Conservation (phyloP, 2,113 vertebrate species). For the Andinoacara biseriatus region DNA sequence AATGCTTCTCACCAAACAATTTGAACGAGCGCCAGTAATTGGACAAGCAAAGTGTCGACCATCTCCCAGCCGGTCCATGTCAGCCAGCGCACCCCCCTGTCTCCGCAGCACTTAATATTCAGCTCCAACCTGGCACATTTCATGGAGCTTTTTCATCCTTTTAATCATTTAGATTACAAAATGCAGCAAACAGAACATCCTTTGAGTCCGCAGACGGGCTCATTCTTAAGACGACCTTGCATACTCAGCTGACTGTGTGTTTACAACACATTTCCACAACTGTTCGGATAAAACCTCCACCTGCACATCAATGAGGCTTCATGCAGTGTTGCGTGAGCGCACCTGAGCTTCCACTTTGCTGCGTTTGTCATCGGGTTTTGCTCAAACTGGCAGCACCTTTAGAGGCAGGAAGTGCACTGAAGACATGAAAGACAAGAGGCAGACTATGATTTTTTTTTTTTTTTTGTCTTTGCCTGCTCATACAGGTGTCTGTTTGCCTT, state of each 20-base stretch:
- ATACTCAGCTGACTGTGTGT: not conserved
- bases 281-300: slow-evolving; percentile 12
- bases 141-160: slow-evolving; percentile 70
- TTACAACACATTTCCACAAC: slow-evolving; percentile 1
- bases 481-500: slow-evolving; percentile 33
- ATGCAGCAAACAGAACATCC: slow-evolving; percentile 61
- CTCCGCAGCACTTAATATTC: slow-evolving; percentile 65
- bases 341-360: slow-evolving; percentile 35
- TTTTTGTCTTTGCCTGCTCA: slow-evolving; percentile 22
- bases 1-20: slow-evolving; percentile 81
- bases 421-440: not conserved
- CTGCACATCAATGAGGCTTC: slow-evolving; percentile 26
- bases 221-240: slow-evolving; percentile 25
- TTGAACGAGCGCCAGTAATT: slow-evolving; percentile 79
- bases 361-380: slow-evolving; percentile 8
- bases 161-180: slow-evolving; percentile 66
- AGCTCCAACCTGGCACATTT: slow-evolving; percentile 67
- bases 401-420: slow-evolving; percentile 29
- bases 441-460: not conserved
- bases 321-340: slow-evolving; percentile 12
- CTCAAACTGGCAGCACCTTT: slow-evolving; percentile 14
- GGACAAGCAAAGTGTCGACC: slow-evolving; percentile 74
- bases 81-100: slow-evolving; percentile 30
- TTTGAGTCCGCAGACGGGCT: slow-evolving; percentile 49
- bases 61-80: slow-evolving; percentile 66